These are phyloP conservation scores for Helicoverpa assulta DNA, from an alignment of 2,888 invertebrate species.

Conservation along the genomic window DNA sequence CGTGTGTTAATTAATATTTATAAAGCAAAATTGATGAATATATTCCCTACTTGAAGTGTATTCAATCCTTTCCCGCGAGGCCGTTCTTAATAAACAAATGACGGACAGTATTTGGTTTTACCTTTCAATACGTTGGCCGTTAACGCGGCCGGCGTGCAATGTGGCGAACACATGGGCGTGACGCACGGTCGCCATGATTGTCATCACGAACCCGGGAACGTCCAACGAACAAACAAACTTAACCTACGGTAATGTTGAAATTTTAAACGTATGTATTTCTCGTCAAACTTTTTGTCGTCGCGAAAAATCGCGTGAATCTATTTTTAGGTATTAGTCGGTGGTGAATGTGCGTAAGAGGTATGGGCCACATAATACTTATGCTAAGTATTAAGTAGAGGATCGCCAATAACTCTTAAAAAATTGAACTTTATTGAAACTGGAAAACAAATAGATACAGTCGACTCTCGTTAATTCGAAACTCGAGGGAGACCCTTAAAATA, in stretches of 20 bases:
- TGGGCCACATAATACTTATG: too few relatives aligned
- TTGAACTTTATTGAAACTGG: too few relatives aligned
- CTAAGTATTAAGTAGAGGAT: too few relatives aligned
- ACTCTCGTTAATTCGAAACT: too few relatives aligned
- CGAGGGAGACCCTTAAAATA: too few relatives aligned
- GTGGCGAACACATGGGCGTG: constrained; percentile 81
- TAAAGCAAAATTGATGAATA: constrained; percentile 31
- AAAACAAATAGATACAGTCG: too few relatives aligned
- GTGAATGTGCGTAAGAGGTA: too few relatives aligned
- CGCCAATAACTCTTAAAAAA: too few relatives aligned
- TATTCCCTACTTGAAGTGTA: constrained; percentile 40
- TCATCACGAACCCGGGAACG: constrained; percentile 34
- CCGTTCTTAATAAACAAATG: constrained; percentile 65
- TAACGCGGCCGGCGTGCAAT: constrained; percentile 75
- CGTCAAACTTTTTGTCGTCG: too few relatives aligned
- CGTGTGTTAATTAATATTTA: background rate
- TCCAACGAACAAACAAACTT: background rate
- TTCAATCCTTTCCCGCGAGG: constrained; percentile 61
- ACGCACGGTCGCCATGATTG: constrained; percentile 54
- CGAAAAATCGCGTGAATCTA: too few relatives aligned
- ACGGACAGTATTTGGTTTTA: constrained; percentile 72
- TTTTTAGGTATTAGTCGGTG: too few relatives aligned
- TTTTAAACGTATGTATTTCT: too few relatives aligned
- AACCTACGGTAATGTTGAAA: background rate
- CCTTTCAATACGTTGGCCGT: constrained; percentile 74